Conservation (phyloP, 2,113 vertebrate species). For the Polyodon spathula region DNA sequence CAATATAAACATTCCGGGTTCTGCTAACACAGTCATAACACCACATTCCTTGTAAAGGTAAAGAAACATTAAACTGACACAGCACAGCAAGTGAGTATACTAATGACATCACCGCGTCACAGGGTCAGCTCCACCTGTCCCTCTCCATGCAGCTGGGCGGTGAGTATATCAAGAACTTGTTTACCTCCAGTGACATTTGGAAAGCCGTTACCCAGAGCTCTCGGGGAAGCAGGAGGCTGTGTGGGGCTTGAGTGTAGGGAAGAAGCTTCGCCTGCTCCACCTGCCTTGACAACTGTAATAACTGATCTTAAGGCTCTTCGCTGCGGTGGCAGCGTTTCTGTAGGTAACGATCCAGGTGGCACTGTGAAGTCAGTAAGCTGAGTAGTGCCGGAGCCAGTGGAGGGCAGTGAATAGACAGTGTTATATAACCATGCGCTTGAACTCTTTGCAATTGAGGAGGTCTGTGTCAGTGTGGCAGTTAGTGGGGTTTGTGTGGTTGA, state of each 20-base stretch:
- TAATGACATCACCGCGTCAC: slow-evolving; percentile 53
- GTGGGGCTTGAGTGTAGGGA: slow-evolving; percentile 60
- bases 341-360: slow-evolving; percentile 55
- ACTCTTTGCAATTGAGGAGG: slow-evolving; percentile 40
- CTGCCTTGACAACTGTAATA: slow-evolving; percentile 80
- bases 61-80: slow-evolving; percentile 50
- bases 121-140: slow-evolving; percentile 68
- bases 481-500: slow-evolving; percentile 26
- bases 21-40: slow-evolving; percentile 13
- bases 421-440: slow-evolving; percentile 23
- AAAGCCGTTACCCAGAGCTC: slow-evolving; percentile 68
- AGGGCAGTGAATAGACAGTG: slow-evolving; percentile 32
- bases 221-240: slow-evolving; percentile 47
- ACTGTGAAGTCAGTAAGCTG: slow-evolving; percentile 48
- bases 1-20: not conserved
- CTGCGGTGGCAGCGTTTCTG: slow-evolving; percentile 55
- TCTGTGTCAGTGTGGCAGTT: slow-evolving; percentile 7
- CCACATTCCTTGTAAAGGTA: slow-evolving; percentile 34
- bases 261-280: slow-evolving; percentile 58
- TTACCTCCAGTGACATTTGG: slow-evolving; percentile 64
- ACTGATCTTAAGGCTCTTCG: slow-evolving; percentile 66
- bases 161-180: slow-evolving; percentile 67
- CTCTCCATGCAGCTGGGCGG: slow-evolving; percentile 50
- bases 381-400: slow-evolving; percentile 26
- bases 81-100: slow-evolving; percentile 46